phyloP scores from a whole-genome alignment of 2,113 vertebrate genomes.

The Tragelaphus buxtoni region DNA sequence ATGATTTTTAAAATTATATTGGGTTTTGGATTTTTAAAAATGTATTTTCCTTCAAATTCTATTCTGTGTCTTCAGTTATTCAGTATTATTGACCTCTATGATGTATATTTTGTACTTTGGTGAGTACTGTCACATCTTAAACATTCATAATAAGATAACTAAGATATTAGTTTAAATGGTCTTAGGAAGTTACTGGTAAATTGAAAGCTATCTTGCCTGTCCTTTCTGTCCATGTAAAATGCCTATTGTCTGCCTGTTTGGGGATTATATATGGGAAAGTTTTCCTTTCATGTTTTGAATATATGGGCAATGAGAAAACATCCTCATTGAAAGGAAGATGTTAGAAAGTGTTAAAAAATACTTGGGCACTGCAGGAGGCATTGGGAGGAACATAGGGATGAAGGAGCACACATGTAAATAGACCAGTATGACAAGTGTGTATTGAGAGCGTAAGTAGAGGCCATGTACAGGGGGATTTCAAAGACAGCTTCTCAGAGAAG shows the following conservation, averaged over 20 bases:
- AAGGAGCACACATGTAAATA: not conserved
- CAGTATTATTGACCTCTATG: not conserved
- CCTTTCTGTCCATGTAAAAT: not conserved
- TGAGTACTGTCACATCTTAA: not conserved
- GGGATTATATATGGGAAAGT: not conserved
- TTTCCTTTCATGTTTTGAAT: not conserved
- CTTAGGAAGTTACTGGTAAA: not conserved
- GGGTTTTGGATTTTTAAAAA: not conserved
- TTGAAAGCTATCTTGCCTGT: not conserved
- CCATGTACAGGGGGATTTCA: not conserved
- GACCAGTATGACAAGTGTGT: not conserved
- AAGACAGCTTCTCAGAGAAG: not conserved
- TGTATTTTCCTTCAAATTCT: not conserved
- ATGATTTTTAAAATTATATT: not conserved
- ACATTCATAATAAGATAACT: not conserved
- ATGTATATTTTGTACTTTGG: not conserved
- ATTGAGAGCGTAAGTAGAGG: not conserved
- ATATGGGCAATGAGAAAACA: not conserved
- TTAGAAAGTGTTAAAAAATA: not conserved
- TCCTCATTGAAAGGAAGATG: not conserved
- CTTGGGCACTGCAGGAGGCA: not conserved
- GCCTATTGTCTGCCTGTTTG: not conserved
- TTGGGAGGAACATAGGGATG: not conserved
- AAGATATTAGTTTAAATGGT: not conserved
- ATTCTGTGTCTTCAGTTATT: not conserved